Evolutionary conservation across 2,113 vertebrate species (phyloP).

Genomic region (Phylloscopus trochilus): DNA sequence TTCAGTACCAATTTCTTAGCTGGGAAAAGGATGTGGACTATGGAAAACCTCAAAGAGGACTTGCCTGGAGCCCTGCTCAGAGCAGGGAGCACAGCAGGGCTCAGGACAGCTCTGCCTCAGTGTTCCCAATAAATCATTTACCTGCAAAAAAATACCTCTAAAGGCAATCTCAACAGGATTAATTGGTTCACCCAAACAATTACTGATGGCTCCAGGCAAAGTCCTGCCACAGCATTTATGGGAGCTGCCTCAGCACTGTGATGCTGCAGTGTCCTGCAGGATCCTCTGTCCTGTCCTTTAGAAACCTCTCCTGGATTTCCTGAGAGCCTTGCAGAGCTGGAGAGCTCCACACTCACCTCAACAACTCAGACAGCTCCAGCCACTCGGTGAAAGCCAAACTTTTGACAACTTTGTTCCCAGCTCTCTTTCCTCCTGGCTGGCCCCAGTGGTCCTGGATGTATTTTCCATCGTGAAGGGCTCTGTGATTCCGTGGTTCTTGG

Average conservation of each 20-base stretch:
- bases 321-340: neutral
- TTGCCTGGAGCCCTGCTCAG: neutral
- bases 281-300: neutral
- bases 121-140: neutral
- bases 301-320: neutral
- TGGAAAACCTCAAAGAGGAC: neutral
- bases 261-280: too few relatives aligned
- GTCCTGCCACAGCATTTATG: neutral
- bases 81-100: neutral
- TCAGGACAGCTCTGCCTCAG: neutral
- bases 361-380: neutral
- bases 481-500: neutral
- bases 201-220: neutral
- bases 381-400: accelerated
- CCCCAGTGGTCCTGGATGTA: accelerated
- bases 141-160: neutral
- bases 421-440: neutral
- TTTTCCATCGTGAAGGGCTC: neutral
- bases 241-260: neutral
- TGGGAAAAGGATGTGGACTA: neutral
- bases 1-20: neutral
- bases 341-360: neutral
- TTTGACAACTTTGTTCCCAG: accelerated
- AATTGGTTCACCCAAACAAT: neutral
- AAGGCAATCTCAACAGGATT: neutral